Evolutionary conservation across 2,113 vertebrate species (phyloP).

Genomic region (Coryphaenoides rupestris): DNA sequence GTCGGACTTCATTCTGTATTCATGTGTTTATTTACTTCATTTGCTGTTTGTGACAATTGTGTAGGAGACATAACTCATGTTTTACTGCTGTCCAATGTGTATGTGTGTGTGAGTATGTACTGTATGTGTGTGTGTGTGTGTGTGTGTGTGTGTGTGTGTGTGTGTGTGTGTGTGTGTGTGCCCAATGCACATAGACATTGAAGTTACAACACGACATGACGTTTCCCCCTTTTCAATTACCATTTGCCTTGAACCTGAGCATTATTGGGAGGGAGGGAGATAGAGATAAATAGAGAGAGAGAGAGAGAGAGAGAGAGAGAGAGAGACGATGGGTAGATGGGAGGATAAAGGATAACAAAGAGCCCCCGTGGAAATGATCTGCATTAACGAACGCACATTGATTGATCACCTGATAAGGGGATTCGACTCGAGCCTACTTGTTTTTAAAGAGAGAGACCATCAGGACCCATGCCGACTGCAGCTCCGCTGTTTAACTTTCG

Average conservation of each 20-base stretch:
- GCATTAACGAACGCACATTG: constrained; percentile 50
- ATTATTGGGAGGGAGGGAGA: constrained; percentile 35
- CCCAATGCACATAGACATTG: too few species aligned
- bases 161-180: too few species aligned
- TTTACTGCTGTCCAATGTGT: too few species aligned
- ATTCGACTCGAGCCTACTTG: constrained; percentile 63
- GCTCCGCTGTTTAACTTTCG: constrained; percentile 27
- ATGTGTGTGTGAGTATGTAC: neutral
- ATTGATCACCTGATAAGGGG: constrained; percentile 67
- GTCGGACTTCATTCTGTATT: too few species aligned
- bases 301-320: constrained; percentile 9
- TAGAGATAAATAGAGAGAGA: neutral
- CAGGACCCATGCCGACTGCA: constrained; percentile 35
- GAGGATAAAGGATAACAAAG: constrained; percentile 61
- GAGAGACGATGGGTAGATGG: constrained; percentile 15
- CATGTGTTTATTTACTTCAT: too few species aligned
- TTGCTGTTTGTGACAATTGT: too few species aligned
- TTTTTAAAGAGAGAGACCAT: constrained; percentile 43
- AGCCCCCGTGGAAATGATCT: constrained; percentile 68
- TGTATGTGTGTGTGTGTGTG: neutral
- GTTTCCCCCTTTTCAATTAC: too few species aligned
- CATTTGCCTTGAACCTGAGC: too few species aligned
- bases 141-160: neutral
- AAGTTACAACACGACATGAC: too few species aligned
- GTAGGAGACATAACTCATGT: too few species aligned